Evolutionary conservation across 2,113 vertebrate genomes (phyloP).

Genomic region (Hemibates koningsi): DNA sequence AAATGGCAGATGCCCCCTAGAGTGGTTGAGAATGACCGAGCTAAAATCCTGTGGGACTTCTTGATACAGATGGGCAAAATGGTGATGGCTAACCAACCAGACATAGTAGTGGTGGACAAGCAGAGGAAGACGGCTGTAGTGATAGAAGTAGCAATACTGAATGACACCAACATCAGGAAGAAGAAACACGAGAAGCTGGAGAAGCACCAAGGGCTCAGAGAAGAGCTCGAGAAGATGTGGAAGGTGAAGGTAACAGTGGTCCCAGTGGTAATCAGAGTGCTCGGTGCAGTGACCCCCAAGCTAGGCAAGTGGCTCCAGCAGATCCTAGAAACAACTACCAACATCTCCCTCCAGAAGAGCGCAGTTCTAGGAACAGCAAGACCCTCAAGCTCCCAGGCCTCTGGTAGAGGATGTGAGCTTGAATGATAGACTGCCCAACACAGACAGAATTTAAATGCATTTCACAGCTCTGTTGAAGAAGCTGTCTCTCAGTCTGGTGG

Average conservation of each 20-base stretch:
- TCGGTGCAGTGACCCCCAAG: neutral
- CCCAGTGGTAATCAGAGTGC: neutral
- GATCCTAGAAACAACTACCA: neutral
- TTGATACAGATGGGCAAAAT: neutral
- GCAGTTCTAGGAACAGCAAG: neutral
- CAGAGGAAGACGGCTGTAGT: neutral
- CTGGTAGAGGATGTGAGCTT: neutral
- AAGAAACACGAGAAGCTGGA: neutral
- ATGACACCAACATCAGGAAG: neutral
- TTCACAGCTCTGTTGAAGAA: neutral
- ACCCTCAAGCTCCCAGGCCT: neutral
- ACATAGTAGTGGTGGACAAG: neutral
- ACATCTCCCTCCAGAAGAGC: neutral
- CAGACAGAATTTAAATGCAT: neutral
- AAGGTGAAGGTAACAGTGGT: neutral
- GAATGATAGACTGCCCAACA: neutral
- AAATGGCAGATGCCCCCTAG: neutral
- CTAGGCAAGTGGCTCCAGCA: neutral
- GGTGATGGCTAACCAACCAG: neutral
- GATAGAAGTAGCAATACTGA: neutral
- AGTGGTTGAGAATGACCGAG: accelerated
- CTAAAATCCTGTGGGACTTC: neutral
- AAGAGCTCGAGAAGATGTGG: neutral
- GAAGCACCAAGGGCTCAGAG: neutral
- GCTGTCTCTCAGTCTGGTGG: neutral